Percentiles rank a stretch among this genome's conserved stretches.
Conservation (phyloP, 2,888 invertebrate species). For the Dyspetes luteomarginatus region DNA sequence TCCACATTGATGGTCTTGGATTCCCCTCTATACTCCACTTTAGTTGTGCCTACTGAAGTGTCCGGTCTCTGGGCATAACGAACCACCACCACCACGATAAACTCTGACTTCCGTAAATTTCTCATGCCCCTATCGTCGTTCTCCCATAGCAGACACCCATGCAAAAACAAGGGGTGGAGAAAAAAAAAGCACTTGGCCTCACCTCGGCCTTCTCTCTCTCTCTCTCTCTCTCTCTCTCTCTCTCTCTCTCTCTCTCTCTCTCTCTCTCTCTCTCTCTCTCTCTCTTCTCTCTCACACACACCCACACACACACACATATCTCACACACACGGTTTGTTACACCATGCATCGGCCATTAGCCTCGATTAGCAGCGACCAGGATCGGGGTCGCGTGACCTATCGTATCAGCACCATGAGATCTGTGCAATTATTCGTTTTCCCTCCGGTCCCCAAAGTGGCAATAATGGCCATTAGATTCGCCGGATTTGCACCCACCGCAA, state of each 20-base stretch:
- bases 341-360: constrained; percentile 43
- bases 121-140: constrained; percentile 64
- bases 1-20: not conserved
- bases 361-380: constrained; percentile 48
- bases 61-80: constrained; percentile 40
- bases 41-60: constrained; percentile 38
- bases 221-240: not conserved
- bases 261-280: not conserved
- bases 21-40: not conserved
- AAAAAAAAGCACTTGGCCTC: not conserved
- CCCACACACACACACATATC: not conserved
- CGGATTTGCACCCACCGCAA: constrained; percentile 34
- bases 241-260: not conserved
- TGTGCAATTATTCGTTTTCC: constrained; percentile 61
- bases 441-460: constrained; percentile 34
- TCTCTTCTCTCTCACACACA: not conserved
- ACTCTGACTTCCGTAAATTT: constrained; percentile 66
- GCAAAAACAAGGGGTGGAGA: constrained; percentile 23
- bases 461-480: constrained; percentile 46
- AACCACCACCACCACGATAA: constrained; percentile 38
- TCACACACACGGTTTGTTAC: not conserved
- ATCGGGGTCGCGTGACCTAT: constrained; percentile 58
- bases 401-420: constrained; percentile 54
- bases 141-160: constrained; percentile 45
- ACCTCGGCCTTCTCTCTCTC: constrained; percentile 34